Base-by-base conservation (phyloP, 2,113 vertebrate species). In the Grammomys surdaster region DNA sequence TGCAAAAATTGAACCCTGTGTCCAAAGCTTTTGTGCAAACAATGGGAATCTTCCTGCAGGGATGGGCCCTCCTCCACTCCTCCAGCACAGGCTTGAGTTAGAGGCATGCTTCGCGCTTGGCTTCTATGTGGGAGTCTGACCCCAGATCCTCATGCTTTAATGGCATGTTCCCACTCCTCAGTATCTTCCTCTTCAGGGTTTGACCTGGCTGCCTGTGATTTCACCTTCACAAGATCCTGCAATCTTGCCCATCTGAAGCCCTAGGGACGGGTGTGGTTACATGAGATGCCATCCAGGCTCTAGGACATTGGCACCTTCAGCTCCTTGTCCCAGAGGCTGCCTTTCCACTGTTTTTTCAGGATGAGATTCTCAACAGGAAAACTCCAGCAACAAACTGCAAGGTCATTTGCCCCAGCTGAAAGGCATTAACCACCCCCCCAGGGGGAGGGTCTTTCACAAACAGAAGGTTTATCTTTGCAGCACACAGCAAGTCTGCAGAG, bases 381-480 rank as follows among this genome's bases (percentile, higher is more conserved):
- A 96, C 67, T 58, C 43, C 88, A 88, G 88, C 89, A 85, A 70
- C 84, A 88, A 84, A 84, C 77, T 43, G 72, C 77, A 94, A 96
- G 78, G 90, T 26, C 51, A 3, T 63, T 65, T 0, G 40, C 54
- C 72, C 56, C 89, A 85, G 80, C 90, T 93, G 93, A 95, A 93
- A 92, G 90, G 70, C 81, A 77, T 92, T 80, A 80, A 80, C 75
- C 1, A 24, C 65, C 65, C 56, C 17, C 3, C 31, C 40, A 48
- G 88, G 76, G 76, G 10, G 48, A 8, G 48, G 51, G 89, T 69
- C 63, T 95, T 92, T 92, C n/a, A 87, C 75, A 92, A 90, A 88
- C 60, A 90, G 80, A 77, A 80, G 89, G 22, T 90, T 63, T 96
- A 58, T 84, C 88, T 56, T 46, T 11, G n/a, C n/a, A 93, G 82